Evolutionary conservation across 2,888 invertebrate species (phyloP), one percentile per base, ranked within the genome.

Genomic region (Xylocampa areola): DNA sequence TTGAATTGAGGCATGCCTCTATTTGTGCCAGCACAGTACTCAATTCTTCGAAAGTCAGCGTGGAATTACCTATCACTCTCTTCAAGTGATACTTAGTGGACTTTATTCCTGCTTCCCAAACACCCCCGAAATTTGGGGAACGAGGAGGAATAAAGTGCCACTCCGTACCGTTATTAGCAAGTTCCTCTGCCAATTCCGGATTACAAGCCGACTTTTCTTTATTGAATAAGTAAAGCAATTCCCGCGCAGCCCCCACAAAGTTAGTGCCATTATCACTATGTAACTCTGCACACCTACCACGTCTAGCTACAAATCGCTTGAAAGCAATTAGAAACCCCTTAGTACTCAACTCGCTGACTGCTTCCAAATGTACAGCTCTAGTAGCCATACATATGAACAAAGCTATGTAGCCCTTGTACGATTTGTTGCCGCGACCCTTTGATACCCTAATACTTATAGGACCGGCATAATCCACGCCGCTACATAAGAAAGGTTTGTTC

Each of bases 391-490:
- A 37, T 6, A 37, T 7, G 6, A 37, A 37, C 6, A 37, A 5
- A 13, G 36, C 36, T 2, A 37, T 23, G 8, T 37, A 37, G 6
- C 36, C n/a, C n/a, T n/a, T n/a, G n/a, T n/a, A n/a, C n/a, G n/a
- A n/a, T n/a, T n/a, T n/a, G n/a, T n/a, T n/a, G 2, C 36, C 21
- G 5, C 11, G 16, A 23, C 21, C 36, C 6, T 21, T 37, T 11
- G 36, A 37, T 7, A 37, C 21, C 7, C 36, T 37, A 2, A 37
- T 21, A 11, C 13, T 37, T 2, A 23, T 23, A 3, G 37, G 37
- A 3, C 37, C 37, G 5, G 36, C 36, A 2, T 37, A 37, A 21
- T 37, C 36, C 1, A 52, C 44, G 0, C 52, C 52, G 6, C 25
- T 45, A 4, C 5, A 4, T 0, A 52, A 19, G 19, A 52, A 52